Conservation (phyloP, 2,888 invertebrate species). For the Drosophila helvetica region DNA sequence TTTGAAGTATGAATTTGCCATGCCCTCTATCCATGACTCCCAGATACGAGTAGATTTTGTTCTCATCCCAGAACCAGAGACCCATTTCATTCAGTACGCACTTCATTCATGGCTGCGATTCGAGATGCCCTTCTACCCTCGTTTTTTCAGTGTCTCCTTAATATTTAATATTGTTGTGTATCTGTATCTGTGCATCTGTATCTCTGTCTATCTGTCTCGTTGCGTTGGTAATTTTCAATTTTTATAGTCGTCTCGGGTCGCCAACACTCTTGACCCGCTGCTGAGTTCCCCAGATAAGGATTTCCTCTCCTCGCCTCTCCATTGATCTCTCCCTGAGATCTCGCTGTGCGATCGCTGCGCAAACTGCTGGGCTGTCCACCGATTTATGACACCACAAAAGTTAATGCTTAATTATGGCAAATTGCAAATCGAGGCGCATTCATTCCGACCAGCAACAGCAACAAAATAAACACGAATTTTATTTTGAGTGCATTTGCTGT, state of each 20-base stretch:
- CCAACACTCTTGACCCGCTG: slow-evolving; percentile 63
- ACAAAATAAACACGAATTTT: slow-evolving; percentile 74
- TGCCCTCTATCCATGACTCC: background rate
- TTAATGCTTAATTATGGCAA: slow-evolving; percentile 80
- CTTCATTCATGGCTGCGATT: slow-evolving; percentile 75
- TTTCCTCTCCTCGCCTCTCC: background rate
- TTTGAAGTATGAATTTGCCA: slow-evolving; percentile 47
- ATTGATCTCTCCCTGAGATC: slow-evolving; percentile 3
- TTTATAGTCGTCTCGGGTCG: slow-evolving; percentile 68
- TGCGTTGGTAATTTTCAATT: slow-evolving; percentile 65
- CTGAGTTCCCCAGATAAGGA: slow-evolving; percentile 32
- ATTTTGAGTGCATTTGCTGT: slow-evolving; percentile 41
- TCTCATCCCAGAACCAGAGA: slow-evolving; percentile 24
- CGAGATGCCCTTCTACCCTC: slow-evolving; percentile 48
- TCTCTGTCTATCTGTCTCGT: slow-evolving; percentile 29
- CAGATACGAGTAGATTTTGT: slow-evolving; percentile 28
- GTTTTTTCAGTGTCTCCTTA: slow-evolving; percentile 16
- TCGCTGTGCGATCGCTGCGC: background rate
- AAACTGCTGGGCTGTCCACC: background rate
- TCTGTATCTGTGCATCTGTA: slow-evolving; percentile 22
- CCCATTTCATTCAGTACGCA: slow-evolving; percentile 74
- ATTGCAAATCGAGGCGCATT: slow-evolving; percentile 62
- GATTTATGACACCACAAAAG: slow-evolving; percentile 52
- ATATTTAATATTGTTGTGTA: background rate
- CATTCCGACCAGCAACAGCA: slow-evolving; percentile 23